Evolutionary conservation across 2,888 invertebrate genomes (phyloP).

Genomic region (Ormia ochracea): DNA sequence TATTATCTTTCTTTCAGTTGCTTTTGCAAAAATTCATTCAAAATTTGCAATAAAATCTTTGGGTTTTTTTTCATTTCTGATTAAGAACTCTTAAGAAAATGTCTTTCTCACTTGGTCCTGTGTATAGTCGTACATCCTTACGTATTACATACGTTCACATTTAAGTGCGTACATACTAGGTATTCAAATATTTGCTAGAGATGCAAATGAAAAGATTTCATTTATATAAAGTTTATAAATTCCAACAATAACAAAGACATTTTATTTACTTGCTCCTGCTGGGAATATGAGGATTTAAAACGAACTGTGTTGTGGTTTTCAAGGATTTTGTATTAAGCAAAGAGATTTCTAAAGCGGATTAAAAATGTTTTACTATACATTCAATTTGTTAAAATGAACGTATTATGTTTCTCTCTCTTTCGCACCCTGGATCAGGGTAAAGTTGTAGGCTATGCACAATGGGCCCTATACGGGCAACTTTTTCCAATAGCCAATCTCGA

Average conservation of each 20-base stretch:
- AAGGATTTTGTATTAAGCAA: slow-evolving; percentile 42
- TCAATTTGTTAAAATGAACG: slow-evolving; percentile 33
- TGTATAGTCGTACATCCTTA: neutral
- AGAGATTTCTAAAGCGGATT: slow-evolving; percentile 52
- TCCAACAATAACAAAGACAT: slow-evolving; percentile 45
- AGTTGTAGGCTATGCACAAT: neutral
- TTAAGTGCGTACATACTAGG: too few species aligned
- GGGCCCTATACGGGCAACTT: too few species aligned
- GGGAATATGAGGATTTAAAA: slow-evolving; percentile 40
- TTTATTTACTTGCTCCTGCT: slow-evolving; percentile 20
- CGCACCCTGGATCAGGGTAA: neutral
- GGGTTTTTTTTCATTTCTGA: too few species aligned
- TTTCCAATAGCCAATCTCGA: too few species aligned
- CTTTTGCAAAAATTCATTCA: slow-evolving; percentile 49
- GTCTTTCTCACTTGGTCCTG: neutral
- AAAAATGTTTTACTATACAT: slow-evolving; percentile 45
- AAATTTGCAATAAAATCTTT: slow-evolving; percentile 35
- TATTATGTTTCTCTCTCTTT: neutral
- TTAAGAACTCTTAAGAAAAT: neutral
- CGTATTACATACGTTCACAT: neutral
- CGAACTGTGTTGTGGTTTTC: slow-evolving; percentile 49
- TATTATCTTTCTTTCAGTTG: neutral
- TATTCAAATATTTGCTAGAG: neutral
- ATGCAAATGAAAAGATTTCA: slow-evolving; percentile 49
- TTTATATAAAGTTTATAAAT: slow-evolving; percentile 13